Evolutionary conservation across 2,888 invertebrate genomes (phyloP).

Genomic region (Pherbina coryleti): DNA sequence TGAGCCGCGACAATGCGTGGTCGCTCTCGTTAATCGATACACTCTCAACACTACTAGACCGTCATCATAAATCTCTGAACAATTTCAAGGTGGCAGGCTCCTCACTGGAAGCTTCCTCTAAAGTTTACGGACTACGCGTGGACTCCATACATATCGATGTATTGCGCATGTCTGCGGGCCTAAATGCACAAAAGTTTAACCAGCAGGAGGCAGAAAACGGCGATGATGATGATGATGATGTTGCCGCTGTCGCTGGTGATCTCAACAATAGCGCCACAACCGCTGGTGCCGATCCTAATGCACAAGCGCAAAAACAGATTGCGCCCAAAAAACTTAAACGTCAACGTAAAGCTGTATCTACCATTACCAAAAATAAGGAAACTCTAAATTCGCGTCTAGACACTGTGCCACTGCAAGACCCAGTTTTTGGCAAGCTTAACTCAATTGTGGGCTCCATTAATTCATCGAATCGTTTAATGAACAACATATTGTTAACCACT

Average conservation of each 20-base stretch:
- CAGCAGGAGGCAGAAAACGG: slow-evolving; percentile 53
- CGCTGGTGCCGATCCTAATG: slow-evolving; percentile 35
- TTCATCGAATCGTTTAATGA: slow-evolving; percentile 74
- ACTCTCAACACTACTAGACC: slow-evolving; percentile 81
- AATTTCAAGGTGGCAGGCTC: slow-evolving; percentile 85
- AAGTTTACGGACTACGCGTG: slow-evolving; percentile 89
- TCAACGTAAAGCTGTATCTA: slow-evolving; percentile 58
- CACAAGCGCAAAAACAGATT: slow-evolving; percentile 12
- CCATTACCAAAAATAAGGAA: slow-evolving; percentile 68
- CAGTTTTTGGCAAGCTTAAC: slow-evolving; percentile 75
- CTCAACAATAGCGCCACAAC: slow-evolving; percentile 49
- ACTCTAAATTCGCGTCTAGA: slow-evolving; percentile 67
- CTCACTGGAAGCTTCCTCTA: slow-evolving; percentile 88
- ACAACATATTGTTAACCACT: slow-evolving; percentile 73
- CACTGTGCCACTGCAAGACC: slow-evolving; percentile 71
- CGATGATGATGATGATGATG: slow-evolving; percentile 51
- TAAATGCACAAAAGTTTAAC: slow-evolving; percentile 63
- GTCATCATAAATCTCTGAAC: slow-evolving; percentile 79
- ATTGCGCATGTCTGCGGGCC: slow-evolving; percentile 80
- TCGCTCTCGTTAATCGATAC: slow-evolving; percentile 88
- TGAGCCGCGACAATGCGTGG: slow-evolving; percentile 91
- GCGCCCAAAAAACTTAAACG: slow-evolving; percentile 57
- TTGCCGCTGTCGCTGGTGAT: slow-evolving; percentile 51
- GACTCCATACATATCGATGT: slow-evolving; percentile 87
- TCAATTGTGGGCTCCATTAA: slow-evolving; percentile 75